Percentiles rank a stretch among this genome's conserved stretches.
phyloP scores from a whole-genome alignment of 2,888 invertebrate species.

The Drosophila seclusa region DNA sequence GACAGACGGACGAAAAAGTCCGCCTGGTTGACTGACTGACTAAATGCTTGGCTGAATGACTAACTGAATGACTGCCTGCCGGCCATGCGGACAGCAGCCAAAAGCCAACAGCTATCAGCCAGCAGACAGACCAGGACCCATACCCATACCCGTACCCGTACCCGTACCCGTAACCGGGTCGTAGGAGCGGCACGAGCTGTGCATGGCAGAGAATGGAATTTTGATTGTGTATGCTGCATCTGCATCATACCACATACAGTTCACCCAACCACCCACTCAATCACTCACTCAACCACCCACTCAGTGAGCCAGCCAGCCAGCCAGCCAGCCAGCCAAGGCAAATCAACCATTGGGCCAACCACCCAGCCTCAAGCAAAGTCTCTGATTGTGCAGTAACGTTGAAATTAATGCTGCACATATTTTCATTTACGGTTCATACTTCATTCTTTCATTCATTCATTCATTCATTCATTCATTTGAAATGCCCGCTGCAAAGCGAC shows the following conservation, averaged over 20 bases:
- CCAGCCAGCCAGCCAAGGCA: constrained; percentile 20
- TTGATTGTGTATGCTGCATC: constrained; percentile 67
- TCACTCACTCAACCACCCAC: neutral
- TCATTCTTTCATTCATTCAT: constrained; percentile 33
- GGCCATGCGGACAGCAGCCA: constrained; percentile 33
- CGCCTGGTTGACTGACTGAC: constrained; percentile 62
- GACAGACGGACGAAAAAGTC: constrained; percentile 28
- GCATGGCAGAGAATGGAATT: constrained; percentile 68
- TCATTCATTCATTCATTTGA: constrained; percentile 21
- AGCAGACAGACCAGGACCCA: constrained; percentile 13
- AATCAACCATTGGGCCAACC: constrained; percentile 11
- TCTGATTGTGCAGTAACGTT: constrained; percentile 69
- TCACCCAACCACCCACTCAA: neutral
- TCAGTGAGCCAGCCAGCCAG: constrained; percentile 14
- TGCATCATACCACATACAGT: constrained; percentile 40
- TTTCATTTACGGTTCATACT: constrained; percentile 70
- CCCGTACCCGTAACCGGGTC: neutral
- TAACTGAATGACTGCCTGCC: constrained; percentile 59
- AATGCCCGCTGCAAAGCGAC: constrained; percentile 34
- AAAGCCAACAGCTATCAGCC: constrained; percentile 9
- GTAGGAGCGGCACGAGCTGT: constrained; percentile 30
- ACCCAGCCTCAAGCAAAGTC: constrained; percentile 10
- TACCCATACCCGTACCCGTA: neutral
- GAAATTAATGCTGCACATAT: constrained; percentile 76
- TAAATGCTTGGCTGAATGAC: constrained; percentile 64